Base-by-base conservation (phyloP, 2,888 invertebrate species). In the Drosophila picticornis region DNA sequence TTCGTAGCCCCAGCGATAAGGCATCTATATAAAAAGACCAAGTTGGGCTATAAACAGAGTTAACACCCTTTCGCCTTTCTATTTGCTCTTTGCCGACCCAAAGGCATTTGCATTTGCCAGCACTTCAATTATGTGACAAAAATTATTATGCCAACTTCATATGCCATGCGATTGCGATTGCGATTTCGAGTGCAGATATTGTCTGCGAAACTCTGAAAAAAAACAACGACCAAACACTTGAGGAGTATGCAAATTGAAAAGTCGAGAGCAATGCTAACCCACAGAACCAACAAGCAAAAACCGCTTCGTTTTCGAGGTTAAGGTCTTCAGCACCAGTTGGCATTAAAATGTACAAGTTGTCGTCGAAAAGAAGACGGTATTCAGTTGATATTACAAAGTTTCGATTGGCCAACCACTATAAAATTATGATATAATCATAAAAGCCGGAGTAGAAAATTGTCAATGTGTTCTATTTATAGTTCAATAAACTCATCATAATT, bases 41-140 rank as follows among this genome's bases (percentile, higher is more conserved):
- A 58, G 50, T 34, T 71, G 50, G 73, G 70, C 76, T 74, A 61
- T 65, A 67, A 78, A 75, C 75, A 40, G 60, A 69, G 69, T 75
- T 74, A 74, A 81, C 83, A 77, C 76, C 82, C 77, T 73, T 73
- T 82, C 76, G 74, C 75, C 78, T 85, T 87, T 85, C 88, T 77
- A 65, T 75, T 68, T 65, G 32, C 77, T 32, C 36, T 74, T 69
- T 71, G 60, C 80, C 48, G 65, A 48, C 36, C 36, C 58, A 57
- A 53, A 48, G 61, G 10, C 31, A 77, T 82, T 86, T 77, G 77
- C 75, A 88, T 85, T 85, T 68, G 80, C 46, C 65, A 65, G 50
- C 77, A 56, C 66, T 80, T 79, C 73, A 72, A 74, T 83, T 75
- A 81, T 72, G 83, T 72, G 83, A 75, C 78, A 64, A 65, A 84